Conservation (phyloP, 1,140 invertebrate genomes). For the Drosophila mayri region DNA sequence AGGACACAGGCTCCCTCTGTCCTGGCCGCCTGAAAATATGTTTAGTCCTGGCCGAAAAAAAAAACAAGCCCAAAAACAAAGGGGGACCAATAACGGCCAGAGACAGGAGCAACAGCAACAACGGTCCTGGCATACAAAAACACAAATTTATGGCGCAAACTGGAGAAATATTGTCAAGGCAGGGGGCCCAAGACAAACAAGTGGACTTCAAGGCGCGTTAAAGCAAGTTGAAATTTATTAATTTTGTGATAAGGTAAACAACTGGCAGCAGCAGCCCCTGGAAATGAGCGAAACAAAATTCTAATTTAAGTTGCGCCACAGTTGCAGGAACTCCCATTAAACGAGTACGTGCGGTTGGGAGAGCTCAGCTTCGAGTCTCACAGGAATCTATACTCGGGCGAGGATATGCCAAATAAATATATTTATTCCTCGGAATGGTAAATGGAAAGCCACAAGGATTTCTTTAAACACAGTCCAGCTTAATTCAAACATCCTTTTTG, state of each 20-base stretch:
- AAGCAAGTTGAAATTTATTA: slow-evolving; percentile 81
- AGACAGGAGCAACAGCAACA: slow-evolving; percentile 40
- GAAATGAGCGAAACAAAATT: slow-evolving; percentile 56
- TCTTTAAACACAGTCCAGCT: neutral
- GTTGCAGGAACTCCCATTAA: slow-evolving; percentile 62
- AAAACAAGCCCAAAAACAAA: slow-evolving; percentile 52
- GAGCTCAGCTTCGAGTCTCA: slow-evolving; percentile 3
- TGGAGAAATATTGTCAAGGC: slow-evolving; percentile 77
- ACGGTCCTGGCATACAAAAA: slow-evolving; percentile 65
- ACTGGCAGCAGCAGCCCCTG: slow-evolving; percentile 39
- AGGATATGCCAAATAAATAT: slow-evolving; percentile 9
- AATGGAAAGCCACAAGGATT: neutral
- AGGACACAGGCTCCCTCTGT: slow-evolving; percentile 56
- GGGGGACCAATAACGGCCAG: slow-evolving; percentile 47
- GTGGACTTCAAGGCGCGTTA: slow-evolving; percentile 63
- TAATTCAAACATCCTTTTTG: neutral
- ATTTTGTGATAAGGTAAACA: slow-evolving; percentile 81
- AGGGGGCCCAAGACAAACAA: slow-evolving; percentile 58
- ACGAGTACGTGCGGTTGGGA: slow-evolving; percentile 24
- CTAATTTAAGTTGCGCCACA: slow-evolving; percentile 69
- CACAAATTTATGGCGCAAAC: slow-evolving; percentile 78
- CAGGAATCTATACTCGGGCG: slow-evolving; percentile 14
- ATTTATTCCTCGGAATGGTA: neutral
- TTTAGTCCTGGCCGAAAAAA: slow-evolving; percentile 58
- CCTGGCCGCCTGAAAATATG: slow-evolving; percentile 68